Percentiles rank a stretch among this genome's conserved stretches.
Conservation (phyloP, 1,140 invertebrate genomes). For the Papilio xuthus region DNA sequence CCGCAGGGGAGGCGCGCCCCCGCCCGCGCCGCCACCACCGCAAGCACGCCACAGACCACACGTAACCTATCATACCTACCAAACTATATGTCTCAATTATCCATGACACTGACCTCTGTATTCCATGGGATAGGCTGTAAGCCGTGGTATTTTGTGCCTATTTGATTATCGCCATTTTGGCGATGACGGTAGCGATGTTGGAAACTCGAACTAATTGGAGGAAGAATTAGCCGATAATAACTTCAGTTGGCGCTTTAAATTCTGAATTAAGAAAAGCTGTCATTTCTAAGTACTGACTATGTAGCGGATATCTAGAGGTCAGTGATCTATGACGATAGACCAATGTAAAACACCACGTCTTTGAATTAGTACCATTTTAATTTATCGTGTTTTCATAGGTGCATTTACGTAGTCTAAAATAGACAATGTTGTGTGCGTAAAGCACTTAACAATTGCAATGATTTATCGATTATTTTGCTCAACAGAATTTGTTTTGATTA, state of each 20-base stretch:
- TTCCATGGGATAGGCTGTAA: no score
- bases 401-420: constrained; percentile 12
- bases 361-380: not conserved
- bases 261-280: no score
- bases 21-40: constrained; percentile 56
- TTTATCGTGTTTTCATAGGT: constrained; percentile 26
- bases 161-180: no score
- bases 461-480: not conserved
- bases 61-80: constrained; percentile 52
- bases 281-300: no score
- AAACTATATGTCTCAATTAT: constrained; percentile 36
- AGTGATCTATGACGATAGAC: not conserved
- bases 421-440: not conserved
- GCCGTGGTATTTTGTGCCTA: no score
- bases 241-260: no score
- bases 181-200: no score
- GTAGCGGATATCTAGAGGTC: no score
- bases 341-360: constrained; percentile 25
- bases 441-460: not conserved
- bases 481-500: not conserved
- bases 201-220: no score
- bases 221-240: no score
- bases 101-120: not conserved
- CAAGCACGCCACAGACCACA: constrained; percentile 65
- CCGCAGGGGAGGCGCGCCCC: constrained; percentile 44